Evolutionary conservation across 2,113 vertebrate species (phyloP).

Genomic region (Cyprinodon tularosa): DNA sequence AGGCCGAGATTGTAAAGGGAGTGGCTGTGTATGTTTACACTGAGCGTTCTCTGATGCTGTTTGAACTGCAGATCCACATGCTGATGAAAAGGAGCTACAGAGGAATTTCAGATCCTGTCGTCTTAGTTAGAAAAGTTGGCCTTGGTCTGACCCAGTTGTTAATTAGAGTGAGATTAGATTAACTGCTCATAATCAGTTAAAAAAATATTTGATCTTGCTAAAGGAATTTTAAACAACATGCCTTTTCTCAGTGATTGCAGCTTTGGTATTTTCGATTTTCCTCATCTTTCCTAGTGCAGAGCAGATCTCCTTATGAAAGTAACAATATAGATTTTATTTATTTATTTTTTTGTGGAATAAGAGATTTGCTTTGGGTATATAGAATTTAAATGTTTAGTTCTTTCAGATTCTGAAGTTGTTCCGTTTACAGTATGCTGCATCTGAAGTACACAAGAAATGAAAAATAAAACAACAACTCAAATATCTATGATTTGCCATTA

Average conservation of each 20-base stretch:
- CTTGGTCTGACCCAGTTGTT: slow-evolving; percentile 49
- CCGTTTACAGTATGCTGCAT: too few relatives aligned
- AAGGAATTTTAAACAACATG: slow-evolving; percentile 42
- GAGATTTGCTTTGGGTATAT: neutral
- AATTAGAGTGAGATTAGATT: slow-evolving; percentile 57
- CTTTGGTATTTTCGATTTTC: slow-evolving; percentile 47
- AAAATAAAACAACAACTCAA: neutral
- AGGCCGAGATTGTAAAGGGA: slow-evolving; percentile 36
- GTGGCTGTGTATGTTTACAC: slow-evolving; percentile 61
- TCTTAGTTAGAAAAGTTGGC: slow-evolving; percentile 53
- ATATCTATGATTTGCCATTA: neutral
- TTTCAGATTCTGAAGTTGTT: neutral
- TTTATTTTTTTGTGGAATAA: neutral
- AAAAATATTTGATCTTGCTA: slow-evolving; percentile 57
- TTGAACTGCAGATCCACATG: slow-evolving; percentile 55
- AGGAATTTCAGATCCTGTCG: slow-evolving; percentile 23
- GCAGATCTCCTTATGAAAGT: slow-evolving; percentile 13
- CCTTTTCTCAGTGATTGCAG: slow-evolving; percentile 32
- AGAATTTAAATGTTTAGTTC: neutral
- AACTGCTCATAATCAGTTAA: slow-evolving; percentile 31
- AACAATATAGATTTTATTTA: slow-evolving; percentile 1
- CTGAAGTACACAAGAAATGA: neutral
- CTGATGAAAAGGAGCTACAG: slow-evolving; percentile 40
- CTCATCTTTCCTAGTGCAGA: slow-evolving; percentile 18
- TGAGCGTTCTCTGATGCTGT: slow-evolving; percentile 45